Base-by-base conservation (phyloP, 1,140 invertebrate genomes). In the Drosophila sulfurigaster region DNA sequence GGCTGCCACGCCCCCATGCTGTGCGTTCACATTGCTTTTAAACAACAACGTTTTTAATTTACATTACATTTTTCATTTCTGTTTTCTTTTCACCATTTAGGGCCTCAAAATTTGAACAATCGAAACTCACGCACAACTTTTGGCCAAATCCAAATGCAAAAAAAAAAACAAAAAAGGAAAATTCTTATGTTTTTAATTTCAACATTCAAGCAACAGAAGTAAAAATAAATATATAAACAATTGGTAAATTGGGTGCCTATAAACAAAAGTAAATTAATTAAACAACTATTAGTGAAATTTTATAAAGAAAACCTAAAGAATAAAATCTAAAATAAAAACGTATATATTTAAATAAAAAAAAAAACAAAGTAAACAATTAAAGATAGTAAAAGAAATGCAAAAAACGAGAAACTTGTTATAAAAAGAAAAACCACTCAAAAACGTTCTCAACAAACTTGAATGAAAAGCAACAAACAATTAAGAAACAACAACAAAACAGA, bases 221-320 rank as follows among this genome's bases (percentile, higher is more conserved):
- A 35, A 28, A 51, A 51, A 63, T n/a, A 68, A 78, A 41, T 41
- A 41, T 57, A 52, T 64, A 56, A 90, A 90, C 72, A 90, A 92
- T 92, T 92, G 91, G 86, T 91, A 91, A 92, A 92, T 91, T 88
- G 91, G 91, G 88, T 92, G 91, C 91, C 91, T 92, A 91, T 92
- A 91, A 92, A 82, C 13, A 79, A 88, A 76, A 89, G 20, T 74
- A 75, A 78, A 63, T 73, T 73, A 78, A 82, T 65, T 82, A 87
- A 88, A 81, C 75, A 63, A 90, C 87, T 89, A 92, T 90, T 89
- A 92, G 91, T 91, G 54, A 92, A 92, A 92, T 92, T 92, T 92
- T 92, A 91, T 91, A 89, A 87, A 81, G 43, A 66, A 16, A 46
- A 78, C 62, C 8, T 41, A 62, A 70, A 75, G 38, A 41, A 38